phyloP scores from a whole-genome alignment of 1,140 invertebrate species.

The Pygmarrhopalites habei region DNA sequence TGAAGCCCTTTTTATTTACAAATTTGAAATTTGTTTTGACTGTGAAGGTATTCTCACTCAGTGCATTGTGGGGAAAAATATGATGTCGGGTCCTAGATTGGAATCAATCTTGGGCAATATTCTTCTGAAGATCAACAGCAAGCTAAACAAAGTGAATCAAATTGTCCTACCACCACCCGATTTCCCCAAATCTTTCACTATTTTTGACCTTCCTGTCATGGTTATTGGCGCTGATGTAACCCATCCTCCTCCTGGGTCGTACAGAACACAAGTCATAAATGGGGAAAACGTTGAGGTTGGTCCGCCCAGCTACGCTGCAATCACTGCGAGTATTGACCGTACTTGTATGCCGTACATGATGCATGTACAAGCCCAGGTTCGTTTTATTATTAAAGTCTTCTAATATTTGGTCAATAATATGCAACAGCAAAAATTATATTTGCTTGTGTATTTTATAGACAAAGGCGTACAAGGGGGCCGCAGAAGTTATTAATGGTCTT shows the following conservation, averaged over 20 bases:
- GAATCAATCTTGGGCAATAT: constrained; percentile 59
- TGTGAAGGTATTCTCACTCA: too few species aligned
- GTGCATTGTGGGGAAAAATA: constrained; percentile 47
- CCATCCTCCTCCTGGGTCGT: constrained; percentile 61
- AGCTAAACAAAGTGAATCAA: constrained; percentile 78
- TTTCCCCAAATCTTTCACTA: background rate
- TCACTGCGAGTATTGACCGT: constrained; percentile 19
- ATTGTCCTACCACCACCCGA: constrained; percentile 42
- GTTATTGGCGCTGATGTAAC: constrained; percentile 82
- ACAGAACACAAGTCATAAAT: background rate
- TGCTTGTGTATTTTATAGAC: too few species aligned
- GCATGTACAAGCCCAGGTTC: constrained; percentile 26
- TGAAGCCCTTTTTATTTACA: too few species aligned
- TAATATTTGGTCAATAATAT: too few species aligned
- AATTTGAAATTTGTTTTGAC: too few species aligned
- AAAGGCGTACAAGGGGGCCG: constrained; percentile 22
- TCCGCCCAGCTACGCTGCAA: constrained; percentile 15
- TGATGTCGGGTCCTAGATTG: background rate
- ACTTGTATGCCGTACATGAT: constrained; percentile 33
- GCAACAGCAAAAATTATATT: too few species aligned
- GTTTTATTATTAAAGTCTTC: too few species aligned
- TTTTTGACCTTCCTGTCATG: constrained; percentile 49
- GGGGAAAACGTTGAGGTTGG: background rate
- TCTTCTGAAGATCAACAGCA: constrained; percentile 75
- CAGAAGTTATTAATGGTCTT: constrained; percentile 41